Conservation (phyloP, 64 coral and sea anemone species). For the Trachythela sp. region DNA sequence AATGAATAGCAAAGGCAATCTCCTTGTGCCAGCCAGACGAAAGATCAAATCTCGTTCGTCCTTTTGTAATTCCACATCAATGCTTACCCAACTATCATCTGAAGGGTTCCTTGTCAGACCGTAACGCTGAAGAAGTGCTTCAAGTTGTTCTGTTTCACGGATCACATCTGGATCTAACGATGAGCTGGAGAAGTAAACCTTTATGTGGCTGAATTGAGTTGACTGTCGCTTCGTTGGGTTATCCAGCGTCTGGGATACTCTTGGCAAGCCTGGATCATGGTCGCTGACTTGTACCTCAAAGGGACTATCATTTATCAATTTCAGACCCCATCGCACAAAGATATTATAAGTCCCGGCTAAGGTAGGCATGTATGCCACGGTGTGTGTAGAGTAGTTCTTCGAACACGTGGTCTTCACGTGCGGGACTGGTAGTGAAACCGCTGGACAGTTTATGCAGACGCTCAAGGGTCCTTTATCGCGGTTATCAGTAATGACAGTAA, state of each 20-base stretch:
- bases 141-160: conserved; percentile 58
- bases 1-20: conserved; percentile 76
- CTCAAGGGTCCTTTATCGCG: conserved; percentile 83
- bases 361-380: conserved; percentile 84
- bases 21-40: conserved; percentile 63
- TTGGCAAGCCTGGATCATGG: conserved; percentile 8
- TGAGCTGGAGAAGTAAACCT: conserved; percentile 74
- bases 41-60: conserved; percentile 70
- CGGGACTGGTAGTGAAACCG: conserved; percentile 93
- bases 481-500: conserved; percentile 86
- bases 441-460: conserved; percentile 98
- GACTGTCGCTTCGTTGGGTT: background rate
- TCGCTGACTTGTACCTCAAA: conserved; percentile 86
- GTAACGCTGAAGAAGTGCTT: conserved; percentile 65
- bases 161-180: conserved; percentile 61
- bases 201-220: conserved; percentile 34
- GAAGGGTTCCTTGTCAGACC: conserved; percentile 48
- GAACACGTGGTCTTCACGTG: conserved; percentile 83
- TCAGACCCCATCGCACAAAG: conserved; percentile 85
- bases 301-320: conserved; percentile 64
- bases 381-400: conserved; percentile 59
- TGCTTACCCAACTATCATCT: conserved; percentile 62
- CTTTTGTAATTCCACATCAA: conserved; percentile 71
- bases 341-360: conserved; percentile 88
- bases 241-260: background rate